Evolutionary conservation across 2,888 invertebrate genomes (phyloP), one percentile per base, ranked within the genome.

Genomic region (Caenorhabditis sp.): DNA sequence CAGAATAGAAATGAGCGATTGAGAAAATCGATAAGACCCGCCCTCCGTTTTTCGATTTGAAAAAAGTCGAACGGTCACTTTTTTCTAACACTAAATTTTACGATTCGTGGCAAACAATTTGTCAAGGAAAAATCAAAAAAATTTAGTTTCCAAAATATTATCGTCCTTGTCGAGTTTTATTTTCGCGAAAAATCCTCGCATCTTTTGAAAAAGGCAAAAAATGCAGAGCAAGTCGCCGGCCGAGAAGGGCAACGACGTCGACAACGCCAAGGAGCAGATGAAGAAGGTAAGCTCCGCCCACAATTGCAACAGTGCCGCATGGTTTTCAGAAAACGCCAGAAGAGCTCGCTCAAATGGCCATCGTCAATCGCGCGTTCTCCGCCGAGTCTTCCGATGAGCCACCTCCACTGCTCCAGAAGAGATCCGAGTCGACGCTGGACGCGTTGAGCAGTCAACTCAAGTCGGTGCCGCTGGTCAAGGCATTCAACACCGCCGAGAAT

Each of bases 201-300:
- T 74, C 63, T n/a, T n/a, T n/a, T 12, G 16, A 24, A 22, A 44
- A 10, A 31, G 44, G 24, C 16, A 38, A 58, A 76, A 59, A 58
- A 76, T 76, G 76, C 58, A 76, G 38, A 68, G 38, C 76, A 76
- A 68, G 68, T 68, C 68, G 49, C 41, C 76, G 28, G 66, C 35
- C 41, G 64, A 64, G 10, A 70, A 59, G 59, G 59, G 47, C 31
- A 75, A 26, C 56, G 64, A 75, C 6, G 68, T 41, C 2, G 61
- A 22, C 14, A 51, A 63, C 47, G 70, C 49, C 12, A 31, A 64
- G 26, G 56, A 56, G 58, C 75, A 75, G 7, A 41, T 77, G 77
- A 77, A 77, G 14, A 77, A 77, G 76, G 76, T 76, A 10, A 54
- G 19, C n/a, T n/a, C n/a, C n/a, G n/a, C n/a, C n/a, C n/a, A n/a